phyloP scores from a whole-genome alignment of 2,888 invertebrate species.

The Cephus nigrinus region DNA sequence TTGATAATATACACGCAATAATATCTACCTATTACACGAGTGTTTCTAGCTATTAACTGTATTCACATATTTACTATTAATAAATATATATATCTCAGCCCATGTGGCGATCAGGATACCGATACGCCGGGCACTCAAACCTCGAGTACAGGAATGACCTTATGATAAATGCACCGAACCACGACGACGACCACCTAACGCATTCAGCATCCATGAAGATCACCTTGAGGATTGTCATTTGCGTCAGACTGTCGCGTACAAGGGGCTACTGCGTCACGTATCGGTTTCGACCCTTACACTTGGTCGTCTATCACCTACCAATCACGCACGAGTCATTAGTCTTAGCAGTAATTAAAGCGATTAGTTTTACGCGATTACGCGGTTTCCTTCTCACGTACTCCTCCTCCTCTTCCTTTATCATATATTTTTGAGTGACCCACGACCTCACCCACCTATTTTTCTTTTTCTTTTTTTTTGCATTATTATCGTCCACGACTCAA shows the following conservation, averaged over 20 bases:
- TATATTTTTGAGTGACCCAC: no score
- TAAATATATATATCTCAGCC: conserved; percentile 60
- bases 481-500: no score
- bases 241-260: background rate
- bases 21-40: conserved; percentile 36
- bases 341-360: background rate
- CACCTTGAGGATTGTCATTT: background rate
- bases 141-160: conserved; percentile 42
- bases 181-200: background rate
- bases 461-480: no score
- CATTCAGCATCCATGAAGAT: background rate
- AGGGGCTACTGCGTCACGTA: background rate
- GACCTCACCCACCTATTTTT: no score
- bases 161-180: conserved; percentile 45
- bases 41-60: conserved; percentile 30
- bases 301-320: background rate
- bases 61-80: conserved; percentile 42
- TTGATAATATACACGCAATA: conserved; percentile 59
- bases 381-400: background rate
- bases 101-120: conserved; percentile 4
- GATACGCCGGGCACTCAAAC: conserved; percentile 12
- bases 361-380: background rate
- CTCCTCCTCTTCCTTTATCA: background rate
- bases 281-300: background rate
- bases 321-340: background rate